Evolutionary conservation across 2,888 invertebrate species (phyloP), one percentile per base, ranked within the genome.

Genomic region (Flexamia atlantica): DNA sequence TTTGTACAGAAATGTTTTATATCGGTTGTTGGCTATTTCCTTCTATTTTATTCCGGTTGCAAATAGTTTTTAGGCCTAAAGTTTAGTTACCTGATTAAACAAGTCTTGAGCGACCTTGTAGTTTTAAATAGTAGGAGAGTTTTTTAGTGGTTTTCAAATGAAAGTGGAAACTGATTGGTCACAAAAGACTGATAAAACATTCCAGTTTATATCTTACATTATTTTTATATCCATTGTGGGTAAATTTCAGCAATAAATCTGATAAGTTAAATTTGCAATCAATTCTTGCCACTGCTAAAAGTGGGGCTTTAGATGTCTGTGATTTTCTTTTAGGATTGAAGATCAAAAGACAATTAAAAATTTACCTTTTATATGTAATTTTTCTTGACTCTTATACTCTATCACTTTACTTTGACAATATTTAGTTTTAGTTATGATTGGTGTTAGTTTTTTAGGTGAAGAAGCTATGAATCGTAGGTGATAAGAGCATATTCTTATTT

Each of bases 251-350:
- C 64, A 64, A 64, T 64, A 64, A 28, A 23, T 57, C 20, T 12
- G 12, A 10, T 53, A 53, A 23, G 28, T 64, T 28, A 30, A 28
- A 64, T 5, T 1, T 28, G 64, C 7, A 28, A 17, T 14, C 1
- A n/a, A 57, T 28, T 64, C 64, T 64, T 64, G 64, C 64, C 64
- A 64, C 12, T 57, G 23, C 57, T 57, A 20, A 30, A 57, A 30
- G 14, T 30, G 9, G 28, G 30, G 64, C 28, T 30, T 64, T 25
- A 28, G 30, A 14, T 12, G 30, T 64, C 64, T 64, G 64, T 64
- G 64, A 64, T 64, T 64, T 64, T 64, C 64, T 64, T 30, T 28
- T 64, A 64, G 64, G 64, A 12, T 4, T 64, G 28, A 64, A 28
- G 64, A 64, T 64, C 64, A 64, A 64, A 64, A 64, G 64, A 28